phyloP scores from a whole-genome alignment of 2,797 vertebrate species.

The Enteromius radiatus region DNA sequence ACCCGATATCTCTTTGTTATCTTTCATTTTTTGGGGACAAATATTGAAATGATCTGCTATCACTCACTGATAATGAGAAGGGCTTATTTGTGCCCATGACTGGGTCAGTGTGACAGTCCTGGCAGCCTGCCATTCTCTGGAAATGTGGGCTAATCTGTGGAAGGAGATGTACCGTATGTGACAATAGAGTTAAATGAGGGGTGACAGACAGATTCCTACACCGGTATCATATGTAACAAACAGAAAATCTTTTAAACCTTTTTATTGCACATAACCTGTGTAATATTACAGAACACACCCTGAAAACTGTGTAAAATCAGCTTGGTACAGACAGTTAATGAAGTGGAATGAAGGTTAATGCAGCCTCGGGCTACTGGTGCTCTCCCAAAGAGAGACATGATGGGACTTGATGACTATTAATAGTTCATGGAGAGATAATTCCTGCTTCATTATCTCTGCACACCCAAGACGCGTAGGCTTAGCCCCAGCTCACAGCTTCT shows the following conservation, averaged over 20 bases:
- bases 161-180: conserved; percentile 19
- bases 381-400: conserved; percentile 72
- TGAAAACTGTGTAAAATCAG: conserved; percentile 20
- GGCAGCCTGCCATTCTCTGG: conserved; percentile 58
- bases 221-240: conserved; percentile 13
- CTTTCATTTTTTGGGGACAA: conserved; percentile 20
- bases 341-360: conserved; percentile 64
- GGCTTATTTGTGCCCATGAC: conserved; percentile 39
- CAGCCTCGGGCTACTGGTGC: conserved; percentile 68
- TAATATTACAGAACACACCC: conserved; percentile 14
- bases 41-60: conserved; percentile 32
- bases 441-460: conserved; percentile 76
- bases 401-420: conserved; percentile 79
- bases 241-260: neutral
- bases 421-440: conserved; percentile 79
- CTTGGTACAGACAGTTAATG: conserved; percentile 62
- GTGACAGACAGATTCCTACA: conserved; percentile 18
- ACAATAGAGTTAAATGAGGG: conserved; percentile 32
- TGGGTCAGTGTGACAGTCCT: conserved; percentile 69
- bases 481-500: conserved; percentile 59
- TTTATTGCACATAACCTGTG: neutral
- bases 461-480: conserved; percentile 68
- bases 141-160: conserved; percentile 61
- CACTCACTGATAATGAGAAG: conserved; percentile 34
- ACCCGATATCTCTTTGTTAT: conserved; percentile 6